phyloP scores from a whole-genome alignment of 1,140 invertebrate species.

The Pseudomyrmex concolor region DNA sequence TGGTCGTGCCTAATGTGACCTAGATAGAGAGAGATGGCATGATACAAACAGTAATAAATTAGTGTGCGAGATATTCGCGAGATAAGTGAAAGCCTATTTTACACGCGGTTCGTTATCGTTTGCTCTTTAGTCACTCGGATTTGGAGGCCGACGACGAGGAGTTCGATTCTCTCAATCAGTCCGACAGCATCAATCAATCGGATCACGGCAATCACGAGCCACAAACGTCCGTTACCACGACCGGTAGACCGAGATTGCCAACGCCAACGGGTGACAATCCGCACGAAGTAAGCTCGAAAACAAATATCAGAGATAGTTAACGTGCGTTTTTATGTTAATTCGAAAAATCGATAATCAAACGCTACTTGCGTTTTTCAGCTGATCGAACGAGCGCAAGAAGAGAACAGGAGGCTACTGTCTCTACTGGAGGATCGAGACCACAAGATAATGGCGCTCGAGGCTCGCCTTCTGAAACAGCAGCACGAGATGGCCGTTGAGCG shows the following conservation, averaged over 20 bases:
- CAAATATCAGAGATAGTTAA: not conserved
- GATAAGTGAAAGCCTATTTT: constrained; percentile 17
- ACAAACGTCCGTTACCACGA: constrained; percentile 65
- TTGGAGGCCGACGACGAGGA: constrained; percentile 88
- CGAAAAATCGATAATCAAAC: not conserved
- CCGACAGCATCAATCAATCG: constrained; percentile 78
- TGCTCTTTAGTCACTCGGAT: constrained; percentile 86
- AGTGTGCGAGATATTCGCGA: not conserved
- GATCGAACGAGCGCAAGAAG: constrained; percentile 85
- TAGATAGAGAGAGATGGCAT: constrained; percentile 35
- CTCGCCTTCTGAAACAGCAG: constrained; percentile 78
- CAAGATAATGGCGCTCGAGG: constrained; percentile 86
- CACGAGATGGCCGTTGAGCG: constrained; percentile 85
- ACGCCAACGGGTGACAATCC: constrained; percentile 82
- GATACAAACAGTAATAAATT: constrained; percentile 3
- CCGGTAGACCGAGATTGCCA: constrained; percentile 75
- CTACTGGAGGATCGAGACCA: constrained; percentile 86
- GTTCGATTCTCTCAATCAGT: constrained; percentile 83
- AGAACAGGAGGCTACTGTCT: constrained; percentile 86
- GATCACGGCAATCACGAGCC: constrained; percentile 76
- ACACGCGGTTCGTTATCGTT: constrained; percentile 37
- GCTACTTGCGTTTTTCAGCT: constrained; percentile 74
- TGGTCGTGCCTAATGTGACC: constrained; percentile 72
- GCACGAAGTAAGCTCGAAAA: constrained; percentile 76
- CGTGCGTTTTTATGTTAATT: no score